These are phyloP conservation scores for Thecophora atra DNA, from an alignment of 2,888 invertebrate genomes.

Conservation along the genomic window DNA sequence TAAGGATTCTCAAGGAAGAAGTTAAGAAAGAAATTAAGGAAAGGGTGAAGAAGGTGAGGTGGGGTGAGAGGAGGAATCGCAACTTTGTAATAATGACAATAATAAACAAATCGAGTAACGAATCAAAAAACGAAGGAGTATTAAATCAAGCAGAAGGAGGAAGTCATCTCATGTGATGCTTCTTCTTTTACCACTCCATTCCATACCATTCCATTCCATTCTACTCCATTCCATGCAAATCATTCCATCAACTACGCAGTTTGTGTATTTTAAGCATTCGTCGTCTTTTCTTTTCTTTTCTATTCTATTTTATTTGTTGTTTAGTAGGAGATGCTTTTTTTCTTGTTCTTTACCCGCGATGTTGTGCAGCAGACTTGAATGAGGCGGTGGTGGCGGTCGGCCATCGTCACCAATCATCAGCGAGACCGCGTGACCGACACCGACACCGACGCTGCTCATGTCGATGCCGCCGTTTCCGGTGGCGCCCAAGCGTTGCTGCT, in stretches of 20 bases:
- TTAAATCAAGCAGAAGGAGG: too few relatives aligned
- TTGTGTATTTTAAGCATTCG: constrained; percentile 1
- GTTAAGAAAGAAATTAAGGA: too few relatives aligned
- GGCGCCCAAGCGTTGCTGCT: constrained; percentile 41
- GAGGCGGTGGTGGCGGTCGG: constrained; percentile 78
- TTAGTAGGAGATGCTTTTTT: neutral
- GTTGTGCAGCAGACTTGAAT: constrained; percentile 82
- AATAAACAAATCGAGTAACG: neutral
- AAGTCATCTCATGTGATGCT: too few relatives aligned
- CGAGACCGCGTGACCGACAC: constrained; percentile 44
- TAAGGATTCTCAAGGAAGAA: too few relatives aligned
- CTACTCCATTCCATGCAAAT: constrained; percentile 16
- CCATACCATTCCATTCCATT: constrained; percentile 1
- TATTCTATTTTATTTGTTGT: neutral
- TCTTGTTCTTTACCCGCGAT: constrained; percentile 43
- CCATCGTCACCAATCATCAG: constrained; percentile 67
- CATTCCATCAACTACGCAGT: constrained; percentile 23
- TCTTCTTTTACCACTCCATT: too few relatives aligned
- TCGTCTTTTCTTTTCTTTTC: neutral
- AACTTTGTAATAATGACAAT: neutral
- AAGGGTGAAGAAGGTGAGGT: too few relatives aligned
- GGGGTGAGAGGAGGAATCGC: neutral
- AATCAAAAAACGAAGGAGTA: constrained; percentile 3
- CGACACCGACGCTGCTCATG: constrained; percentile 47
- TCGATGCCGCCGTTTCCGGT: constrained; percentile 59